Evolutionary conservation across 2,113 vertebrate genomes (phyloP).

Genomic region (Chaetorhynchus papuensis): DNA sequence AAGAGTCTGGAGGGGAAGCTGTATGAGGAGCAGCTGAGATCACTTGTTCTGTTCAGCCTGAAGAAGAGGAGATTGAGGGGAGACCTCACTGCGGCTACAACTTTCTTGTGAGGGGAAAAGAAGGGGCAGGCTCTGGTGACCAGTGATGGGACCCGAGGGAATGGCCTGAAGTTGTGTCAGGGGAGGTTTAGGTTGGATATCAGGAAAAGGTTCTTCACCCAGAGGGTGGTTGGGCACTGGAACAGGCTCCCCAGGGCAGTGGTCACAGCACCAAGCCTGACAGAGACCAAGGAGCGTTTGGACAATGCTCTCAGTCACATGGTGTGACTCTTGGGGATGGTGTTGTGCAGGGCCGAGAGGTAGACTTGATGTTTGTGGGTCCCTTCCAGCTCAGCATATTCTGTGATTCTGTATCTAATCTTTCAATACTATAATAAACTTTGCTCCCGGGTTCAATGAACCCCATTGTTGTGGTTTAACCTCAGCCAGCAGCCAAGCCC

Average conservation of each 20-base stretch:
- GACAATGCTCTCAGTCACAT: background rate
- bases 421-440: background rate
- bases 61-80: background rate
- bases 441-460: background rate
- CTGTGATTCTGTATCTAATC: background rate
- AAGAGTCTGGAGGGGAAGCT: background rate
- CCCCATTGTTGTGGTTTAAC: background rate
- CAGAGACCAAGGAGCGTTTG: background rate
- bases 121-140: background rate
- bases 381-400: background rate
- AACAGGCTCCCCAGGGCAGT: background rate
- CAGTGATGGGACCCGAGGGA: background rate
- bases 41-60: background rate
- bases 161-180: background rate
- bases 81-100: accelerated
- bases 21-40: background rate
- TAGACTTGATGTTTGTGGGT: background rate
- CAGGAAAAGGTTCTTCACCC: background rate
- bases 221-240: background rate
- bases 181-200: accelerated
- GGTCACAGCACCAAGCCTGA: background rate
- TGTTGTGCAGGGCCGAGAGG: accelerated
- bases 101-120: accelerated
- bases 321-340: background rate
- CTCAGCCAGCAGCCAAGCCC: background rate